A percentile compares a stretch with the other conserved stretches of the same genome.
These are phyloP conservation scores for Paraescarpia echinospica DNA, from an alignment of 1,140 invertebrate genomes.

Conservation along the genomic window DNA sequence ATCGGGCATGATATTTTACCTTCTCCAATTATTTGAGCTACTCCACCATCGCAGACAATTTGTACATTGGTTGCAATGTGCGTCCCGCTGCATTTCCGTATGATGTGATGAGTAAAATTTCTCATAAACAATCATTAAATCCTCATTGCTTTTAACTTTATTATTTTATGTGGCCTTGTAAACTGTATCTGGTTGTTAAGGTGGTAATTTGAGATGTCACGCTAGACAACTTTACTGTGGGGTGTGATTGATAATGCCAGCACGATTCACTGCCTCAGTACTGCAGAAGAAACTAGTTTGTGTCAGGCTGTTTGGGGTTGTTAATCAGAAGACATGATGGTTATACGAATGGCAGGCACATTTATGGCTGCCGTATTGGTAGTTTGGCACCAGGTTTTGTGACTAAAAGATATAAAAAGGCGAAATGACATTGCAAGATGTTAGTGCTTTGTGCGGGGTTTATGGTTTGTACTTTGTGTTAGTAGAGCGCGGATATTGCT, in stretches of 20 bases:
- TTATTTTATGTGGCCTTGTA: not conserved
- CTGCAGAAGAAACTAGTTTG: not conserved
- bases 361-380: not conserved
- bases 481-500: not conserved
- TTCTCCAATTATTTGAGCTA: too few relatives aligned
- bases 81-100: too few relatives aligned
- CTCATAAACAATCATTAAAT: not conserved
- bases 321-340: not conserved
- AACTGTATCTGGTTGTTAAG: not conserved
- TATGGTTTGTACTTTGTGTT: not conserved
- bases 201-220: not conserved
- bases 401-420: not conserved
- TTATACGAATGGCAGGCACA: not conserved
- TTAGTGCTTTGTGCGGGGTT: not conserved
- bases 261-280: not conserved
- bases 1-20: too few relatives aligned
- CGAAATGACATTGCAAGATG: not conserved
- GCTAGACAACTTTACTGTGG: not conserved
- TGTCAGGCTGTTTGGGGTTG: not conserved
- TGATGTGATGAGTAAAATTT: not conserved
- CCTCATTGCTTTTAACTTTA: not conserved
- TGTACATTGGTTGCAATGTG: too few relatives aligned
- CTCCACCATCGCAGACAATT: too few relatives aligned
- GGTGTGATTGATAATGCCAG: not conserved
- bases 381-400: not conserved